Base-by-base conservation (phyloP, 2,888 invertebrate species). In the Chymomyza amoena region DNA sequence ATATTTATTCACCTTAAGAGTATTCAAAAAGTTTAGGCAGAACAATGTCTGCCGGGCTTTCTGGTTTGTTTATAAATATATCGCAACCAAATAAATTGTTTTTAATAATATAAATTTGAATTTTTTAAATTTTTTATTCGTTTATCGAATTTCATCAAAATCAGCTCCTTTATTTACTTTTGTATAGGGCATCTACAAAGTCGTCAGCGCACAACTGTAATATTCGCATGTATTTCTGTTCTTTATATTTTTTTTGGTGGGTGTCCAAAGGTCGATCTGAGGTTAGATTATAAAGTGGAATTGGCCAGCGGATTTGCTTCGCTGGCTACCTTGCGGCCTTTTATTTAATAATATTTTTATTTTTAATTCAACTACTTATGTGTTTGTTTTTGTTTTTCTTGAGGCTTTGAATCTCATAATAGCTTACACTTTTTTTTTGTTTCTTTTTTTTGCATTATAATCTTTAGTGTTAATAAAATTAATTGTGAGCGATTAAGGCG, bases 401-500 rank as follows among this genome's bases (percentile, higher is more conserved):
- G 16, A 1, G n/a, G 10, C 18, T 54, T 54, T 18, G 52, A 16
- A 18, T 54, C 39, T 13, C 39, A 45, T 45, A 45, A 45, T 45
- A 32, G 39, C 39, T 45, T 13, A 13, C 13, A 13, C 13, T 45
- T 45, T 45, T 62, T 4, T 32, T 32, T 32, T 45, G 13, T 62
- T 4, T 32, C 7, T 32, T 32, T 32, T 32, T 69, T 76, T 72
- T 76, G 71, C 74, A 80, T 77, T 78, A 80, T 73, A 84, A 74
- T 78, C 74, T 71, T 70, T 72, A 78, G 72, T 78, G 81, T 66
- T 76, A 78, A 84, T 84, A 81, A 86, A 84, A 77, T 84, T 80
- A 84, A 86, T 84, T 81, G 81, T 77, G 65, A 65, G 68, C 77
- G 75, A 77, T 80, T 75, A 78, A 84, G 67, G 18, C 64, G 73